Evolutionary conservation across 2,888 invertebrate species (phyloP).

Genomic region (Pseudolycoriella hygida): DNA sequence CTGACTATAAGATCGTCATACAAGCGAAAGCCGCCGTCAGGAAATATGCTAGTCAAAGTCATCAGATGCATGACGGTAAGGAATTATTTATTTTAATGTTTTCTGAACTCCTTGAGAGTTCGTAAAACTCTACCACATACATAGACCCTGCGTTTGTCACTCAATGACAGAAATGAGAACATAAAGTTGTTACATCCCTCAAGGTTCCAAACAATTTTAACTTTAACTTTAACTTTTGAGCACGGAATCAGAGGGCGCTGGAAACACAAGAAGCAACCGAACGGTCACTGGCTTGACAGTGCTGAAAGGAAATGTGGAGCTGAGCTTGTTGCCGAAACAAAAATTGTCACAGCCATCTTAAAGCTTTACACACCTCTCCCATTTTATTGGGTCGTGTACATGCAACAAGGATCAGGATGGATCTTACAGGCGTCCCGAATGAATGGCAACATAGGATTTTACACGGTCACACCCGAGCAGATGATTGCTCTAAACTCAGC

Average conservation of each 20-base stretch:
- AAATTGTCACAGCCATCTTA: conserved; percentile 54
- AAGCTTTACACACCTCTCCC: conserved; percentile 72
- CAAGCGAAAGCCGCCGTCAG: conserved; percentile 45
- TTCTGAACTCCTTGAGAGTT: no score
- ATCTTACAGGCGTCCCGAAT: conserved; percentile 82
- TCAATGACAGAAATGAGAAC: no score
- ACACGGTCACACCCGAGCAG: conserved; percentile 76
- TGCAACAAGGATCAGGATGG: conserved; percentile 88
- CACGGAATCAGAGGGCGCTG: conserved; percentile 19
- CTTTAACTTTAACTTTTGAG: no score
- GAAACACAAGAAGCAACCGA: conserved; percentile 23
- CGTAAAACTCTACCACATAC: no score
- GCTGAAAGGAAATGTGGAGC: conserved; percentile 61
- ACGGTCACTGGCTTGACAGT: conserved; percentile 76
- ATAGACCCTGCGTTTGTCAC: no score
- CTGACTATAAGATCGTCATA: conserved; percentile 60
- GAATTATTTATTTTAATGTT: no score
- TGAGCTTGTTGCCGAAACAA: conserved; percentile 59
- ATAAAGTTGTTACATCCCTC: no score
- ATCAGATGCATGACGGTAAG: no score
- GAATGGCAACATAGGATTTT: conserved; percentile 60
- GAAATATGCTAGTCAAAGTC: neutral
- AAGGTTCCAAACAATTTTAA: no score
- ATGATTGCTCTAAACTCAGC: conserved; percentile 86
- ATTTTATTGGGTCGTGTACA: conserved; percentile 85